Percentiles rank a stretch among this genome's conserved stretches.
phyloP scores from a whole-genome alignment of 2,113 vertebrate genomes.

The Ploceus nigricollis region DNA sequence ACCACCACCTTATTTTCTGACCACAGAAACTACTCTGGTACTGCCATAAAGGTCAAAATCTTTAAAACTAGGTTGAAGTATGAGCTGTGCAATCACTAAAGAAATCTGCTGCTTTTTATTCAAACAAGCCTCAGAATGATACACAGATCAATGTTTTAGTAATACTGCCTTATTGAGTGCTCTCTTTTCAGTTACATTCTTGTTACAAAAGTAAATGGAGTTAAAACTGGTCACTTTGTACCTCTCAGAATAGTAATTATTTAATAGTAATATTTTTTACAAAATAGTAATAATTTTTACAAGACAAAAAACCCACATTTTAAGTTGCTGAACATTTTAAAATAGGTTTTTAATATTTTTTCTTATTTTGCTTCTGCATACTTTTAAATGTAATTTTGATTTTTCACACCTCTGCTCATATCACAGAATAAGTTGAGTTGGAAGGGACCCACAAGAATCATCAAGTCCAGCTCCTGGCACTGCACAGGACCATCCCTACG shows the following conservation, averaged over 20 bases:
- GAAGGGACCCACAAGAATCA: background rate
- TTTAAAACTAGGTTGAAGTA: background rate
- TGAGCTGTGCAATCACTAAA: background rate
- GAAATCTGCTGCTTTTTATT: background rate
- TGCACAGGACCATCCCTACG: background rate
- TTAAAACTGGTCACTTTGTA: background rate
- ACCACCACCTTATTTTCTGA: background rate
- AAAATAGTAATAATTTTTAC: background rate
- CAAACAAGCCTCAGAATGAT: background rate
- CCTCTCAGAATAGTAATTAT: background rate
- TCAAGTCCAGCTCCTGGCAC: too few relatives aligned
- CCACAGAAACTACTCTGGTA: background rate
- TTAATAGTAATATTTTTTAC: background rate
- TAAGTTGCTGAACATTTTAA: background rate
- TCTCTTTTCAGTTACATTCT: background rate
- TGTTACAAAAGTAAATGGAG: background rate
- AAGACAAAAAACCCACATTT: background rate
- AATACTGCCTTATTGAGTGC: background rate
- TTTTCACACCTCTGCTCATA: background rate
- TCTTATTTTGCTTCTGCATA: background rate
- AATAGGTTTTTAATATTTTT: background rate
- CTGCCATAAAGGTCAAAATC: background rate
- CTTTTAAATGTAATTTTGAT: background rate
- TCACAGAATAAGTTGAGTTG: background rate
- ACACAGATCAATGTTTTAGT: background rate